These are phyloP conservation scores for Coregonus sp. DNA, from an alignment of 2,797 vertebrate genomes.

Conservation along the genomic window DNA sequence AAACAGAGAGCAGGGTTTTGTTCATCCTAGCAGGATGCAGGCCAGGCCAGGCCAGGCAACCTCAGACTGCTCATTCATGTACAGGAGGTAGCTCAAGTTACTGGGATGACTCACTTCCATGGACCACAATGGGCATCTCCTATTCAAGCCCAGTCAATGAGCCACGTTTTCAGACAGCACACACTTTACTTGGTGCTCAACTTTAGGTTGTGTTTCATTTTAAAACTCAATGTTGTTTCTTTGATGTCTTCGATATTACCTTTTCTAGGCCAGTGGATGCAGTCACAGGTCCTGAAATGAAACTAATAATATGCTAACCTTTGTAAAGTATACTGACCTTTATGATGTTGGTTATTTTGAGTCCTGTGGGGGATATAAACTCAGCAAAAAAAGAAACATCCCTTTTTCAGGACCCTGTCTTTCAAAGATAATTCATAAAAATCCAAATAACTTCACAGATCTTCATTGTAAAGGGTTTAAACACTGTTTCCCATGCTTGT, in stretches of 20 bases:
- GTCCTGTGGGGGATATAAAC: not conserved
- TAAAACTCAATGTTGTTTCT: not conserved
- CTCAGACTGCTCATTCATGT: constrained; percentile 16
- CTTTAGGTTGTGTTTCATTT: not conserved
- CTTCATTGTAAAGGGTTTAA: too few relatives aligned
- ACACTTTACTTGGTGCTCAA: not conserved
- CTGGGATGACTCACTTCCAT: not conserved
- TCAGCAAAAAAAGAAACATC: too few relatives aligned
- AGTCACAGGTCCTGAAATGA: not conserved
- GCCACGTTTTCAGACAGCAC: not conserved
- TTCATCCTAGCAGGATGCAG: not conserved
- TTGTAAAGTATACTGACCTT: not conserved
- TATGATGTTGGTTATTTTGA: not conserved
- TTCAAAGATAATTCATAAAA: too few relatives aligned
- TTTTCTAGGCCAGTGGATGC: not conserved
- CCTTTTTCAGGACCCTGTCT: too few relatives aligned
- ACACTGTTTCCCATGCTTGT: too few relatives aligned
- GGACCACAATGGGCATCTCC: not conserved
- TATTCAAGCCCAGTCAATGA: not conserved
- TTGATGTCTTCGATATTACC: not conserved
- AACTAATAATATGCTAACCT: not conserved
- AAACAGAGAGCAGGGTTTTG: constrained; percentile 22
- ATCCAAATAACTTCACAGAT: too few relatives aligned
- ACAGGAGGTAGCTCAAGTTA: not conserved
- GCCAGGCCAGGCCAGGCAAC: not conserved